Evolutionary conservation across 2,888 invertebrate species (phyloP).

Genomic region (Hanleya hanleyi): DNA sequence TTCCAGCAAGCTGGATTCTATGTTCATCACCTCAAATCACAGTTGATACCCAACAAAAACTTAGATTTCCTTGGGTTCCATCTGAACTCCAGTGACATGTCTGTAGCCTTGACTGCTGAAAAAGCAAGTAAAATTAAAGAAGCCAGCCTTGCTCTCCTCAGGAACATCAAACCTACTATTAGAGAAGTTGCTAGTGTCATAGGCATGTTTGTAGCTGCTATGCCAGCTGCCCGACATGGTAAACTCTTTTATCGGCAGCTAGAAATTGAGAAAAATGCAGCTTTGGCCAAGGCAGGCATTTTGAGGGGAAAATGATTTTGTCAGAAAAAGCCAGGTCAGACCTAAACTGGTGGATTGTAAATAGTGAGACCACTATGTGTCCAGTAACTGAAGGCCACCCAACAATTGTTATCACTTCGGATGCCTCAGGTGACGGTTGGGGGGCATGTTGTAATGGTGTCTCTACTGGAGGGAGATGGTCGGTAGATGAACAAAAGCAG

Average conservation of each 20-base stretch:
- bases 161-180: constrained; percentile 17
- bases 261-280: too few species aligned
- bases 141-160: constrained; percentile 10
- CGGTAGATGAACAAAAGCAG: too few species aligned
- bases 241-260: not conserved
- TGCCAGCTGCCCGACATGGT: not conserved
- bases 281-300: too few species aligned
- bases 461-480: not conserved
- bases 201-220: not conserved
- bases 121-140: constrained; percentile 7
- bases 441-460: constrained; percentile 22
- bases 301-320: constrained; percentile 15
- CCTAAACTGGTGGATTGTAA: constrained; percentile 29
- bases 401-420: constrained; percentile 36
- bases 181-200: constrained; percentile 20
- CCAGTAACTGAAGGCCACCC: constrained; percentile 34
- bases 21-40: constrained; percentile 26
- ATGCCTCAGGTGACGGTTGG: constrained; percentile 35
- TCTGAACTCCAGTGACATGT: not conserved
- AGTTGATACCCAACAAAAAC: constrained; percentile 5
- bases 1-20: constrained; percentile 24
- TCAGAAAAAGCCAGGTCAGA: not conserved
- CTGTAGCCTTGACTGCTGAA: constrained; percentile 14
- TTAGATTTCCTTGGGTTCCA: not conserved
- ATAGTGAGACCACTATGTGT: constrained; percentile 9